phyloP scores from a whole-genome alignment of 2,888 invertebrate genomes.

The Dasysyrphus albostriatus region DNA sequence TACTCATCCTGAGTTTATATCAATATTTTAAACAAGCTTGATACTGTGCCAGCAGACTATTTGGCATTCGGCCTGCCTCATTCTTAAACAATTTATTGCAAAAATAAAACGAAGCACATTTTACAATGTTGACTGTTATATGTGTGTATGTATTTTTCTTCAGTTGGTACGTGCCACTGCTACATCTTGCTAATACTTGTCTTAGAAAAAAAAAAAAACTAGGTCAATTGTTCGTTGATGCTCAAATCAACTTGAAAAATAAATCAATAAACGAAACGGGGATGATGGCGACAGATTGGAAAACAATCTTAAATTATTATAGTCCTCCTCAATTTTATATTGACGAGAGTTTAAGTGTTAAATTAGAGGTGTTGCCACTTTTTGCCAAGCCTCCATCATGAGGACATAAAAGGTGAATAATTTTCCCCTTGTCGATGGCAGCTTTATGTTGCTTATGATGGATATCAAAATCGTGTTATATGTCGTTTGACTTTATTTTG shows the following conservation, averaged over 20 bases:
- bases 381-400: not conserved
- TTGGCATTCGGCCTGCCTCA: conserved; percentile 13
- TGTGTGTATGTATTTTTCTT: conserved; percentile 9
- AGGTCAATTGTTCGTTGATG: conserved; percentile 28
- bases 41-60: not conserved
- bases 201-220: not conserved
- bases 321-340: not conserved
- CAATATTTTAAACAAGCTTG: conserved; percentile 7
- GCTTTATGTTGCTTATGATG: not conserved
- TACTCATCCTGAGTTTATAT: not conserved
- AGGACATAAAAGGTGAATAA: not conserved
- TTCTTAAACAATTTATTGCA: not conserved
- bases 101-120: conserved; percentile 11
- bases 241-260: conserved; percentile 22
- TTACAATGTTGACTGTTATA: not conserved
- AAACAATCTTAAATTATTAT: conserved; percentile 14
- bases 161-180: conserved; percentile 1
- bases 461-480: not conserved
- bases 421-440: not conserved
- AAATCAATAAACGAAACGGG: conserved; percentile 21
- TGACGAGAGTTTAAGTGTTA: not conserved
- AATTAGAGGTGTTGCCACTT: not conserved
- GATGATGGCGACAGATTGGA: conserved; percentile 28
- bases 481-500: not conserved
- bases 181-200: conserved; percentile 23